phyloP scores from a whole-genome alignment of 2,797 vertebrate species.

The Distichodus sexfasciatus region DNA sequence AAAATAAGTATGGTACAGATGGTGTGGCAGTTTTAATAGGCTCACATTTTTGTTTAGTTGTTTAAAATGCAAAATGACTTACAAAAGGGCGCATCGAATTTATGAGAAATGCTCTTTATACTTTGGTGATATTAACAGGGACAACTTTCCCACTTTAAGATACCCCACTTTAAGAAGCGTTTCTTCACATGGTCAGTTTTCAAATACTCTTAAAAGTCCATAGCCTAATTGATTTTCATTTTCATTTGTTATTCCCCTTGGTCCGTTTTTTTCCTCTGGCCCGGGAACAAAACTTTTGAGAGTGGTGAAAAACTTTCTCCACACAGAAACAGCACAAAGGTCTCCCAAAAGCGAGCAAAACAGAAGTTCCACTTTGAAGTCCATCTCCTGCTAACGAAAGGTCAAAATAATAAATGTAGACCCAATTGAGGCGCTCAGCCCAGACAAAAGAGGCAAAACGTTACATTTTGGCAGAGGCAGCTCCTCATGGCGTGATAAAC shows the following conservation, averaged over 20 bases:
- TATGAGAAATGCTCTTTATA: conserved; percentile 61
- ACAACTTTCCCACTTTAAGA: conserved; percentile 63
- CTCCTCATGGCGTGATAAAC: conserved; percentile 83
- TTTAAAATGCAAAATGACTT: neutral
- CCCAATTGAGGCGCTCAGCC: conserved; percentile 79
- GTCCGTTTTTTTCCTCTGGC: conserved; percentile 72
- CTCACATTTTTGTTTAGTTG: neutral
- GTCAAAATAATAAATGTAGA: conserved; percentile 93
- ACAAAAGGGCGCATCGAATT: conserved; percentile 66
- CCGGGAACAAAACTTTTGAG: conserved; percentile 75
- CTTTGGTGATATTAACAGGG: conserved; percentile 56
- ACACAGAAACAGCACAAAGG: conserved; percentile 73
- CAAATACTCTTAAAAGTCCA: conserved; percentile 71
- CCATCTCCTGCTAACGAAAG: conserved; percentile 73
- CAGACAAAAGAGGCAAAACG: conserved; percentile 81
- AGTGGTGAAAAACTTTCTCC: conserved; percentile 61
- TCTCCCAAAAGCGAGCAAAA: conserved; percentile 64
- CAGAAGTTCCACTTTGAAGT: conserved; percentile 75
- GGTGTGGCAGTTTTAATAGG: too few relatives aligned
- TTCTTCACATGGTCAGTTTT: conserved; percentile 67
- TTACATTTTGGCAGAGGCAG: conserved; percentile 79
- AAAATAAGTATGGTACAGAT: neutral
- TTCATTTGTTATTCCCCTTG: conserved; percentile 76
- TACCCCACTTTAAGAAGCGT: too few relatives aligned
- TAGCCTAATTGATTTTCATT: conserved; percentile 86